A percentile compares a stretch with the other conserved stretches of the same genome.
phyloP scores from a whole-genome alignment of 2,888 invertebrate genomes.

The Drosophila austrosaltans region DNA sequence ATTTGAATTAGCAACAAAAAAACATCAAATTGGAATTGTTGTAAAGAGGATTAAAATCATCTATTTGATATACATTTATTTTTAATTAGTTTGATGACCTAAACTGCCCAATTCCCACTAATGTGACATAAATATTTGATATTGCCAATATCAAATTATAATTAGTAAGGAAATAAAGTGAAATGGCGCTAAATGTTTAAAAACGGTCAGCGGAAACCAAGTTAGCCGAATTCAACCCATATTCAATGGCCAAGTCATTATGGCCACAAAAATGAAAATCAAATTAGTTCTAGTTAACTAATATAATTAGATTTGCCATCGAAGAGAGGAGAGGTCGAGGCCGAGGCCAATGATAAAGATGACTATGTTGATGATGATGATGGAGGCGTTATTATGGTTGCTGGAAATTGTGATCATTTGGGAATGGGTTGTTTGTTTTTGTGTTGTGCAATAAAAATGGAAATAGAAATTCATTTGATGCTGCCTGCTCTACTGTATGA shows the following conservation, averaged over 20 bases:
- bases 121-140: conserved; percentile 18
- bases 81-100: neutral
- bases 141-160: conserved; percentile 33
- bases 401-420: conserved; percentile 34
- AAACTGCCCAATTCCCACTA: conserved; percentile 1
- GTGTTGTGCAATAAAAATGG: conserved; percentile 60
- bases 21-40: neutral
- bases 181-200: neutral
- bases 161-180: conserved; percentile 22
- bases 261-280: conserved; percentile 23
- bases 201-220: conserved; percentile 7
- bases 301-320: conserved; percentile 47
- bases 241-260: conserved; percentile 23
- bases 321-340: neutral
- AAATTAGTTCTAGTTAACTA: conserved; percentile 55
- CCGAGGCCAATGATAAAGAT: neutral
- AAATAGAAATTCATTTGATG: conserved; percentile 60
- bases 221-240: conserved; percentile 1
- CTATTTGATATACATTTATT: conserved; percentile 2
- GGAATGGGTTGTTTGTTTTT: conserved; percentile 12
- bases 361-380: conserved; percentile 5
- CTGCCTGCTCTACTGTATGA: conserved; percentile 12
- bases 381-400: conserved; percentile 36
- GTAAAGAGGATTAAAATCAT: neutral
- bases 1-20: neutral